Evolutionary conservation across 2,113 vertebrate genomes (phyloP).

Genomic region (Clarias macrocephalus): DNA sequence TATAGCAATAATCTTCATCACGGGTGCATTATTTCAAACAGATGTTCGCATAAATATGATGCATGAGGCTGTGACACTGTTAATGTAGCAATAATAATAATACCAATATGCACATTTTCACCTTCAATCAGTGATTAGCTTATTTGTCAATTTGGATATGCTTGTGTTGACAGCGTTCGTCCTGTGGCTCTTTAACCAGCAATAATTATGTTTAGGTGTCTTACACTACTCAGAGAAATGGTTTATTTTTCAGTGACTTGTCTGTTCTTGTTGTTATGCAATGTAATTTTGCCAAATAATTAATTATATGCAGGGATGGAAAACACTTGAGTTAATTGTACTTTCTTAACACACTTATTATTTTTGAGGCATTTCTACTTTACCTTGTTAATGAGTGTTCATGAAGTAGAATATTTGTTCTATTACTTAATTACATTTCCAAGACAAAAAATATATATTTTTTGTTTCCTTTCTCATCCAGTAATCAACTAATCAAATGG

Average conservation of each 20-base stretch:
- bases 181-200: slow-evolving; percentile 40
- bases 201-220: slow-evolving; percentile 19
- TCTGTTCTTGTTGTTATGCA: not conserved
- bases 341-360: not conserved
- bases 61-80: slow-evolving; percentile 54
- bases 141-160: slow-evolving; percentile 16
- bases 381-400: not conserved
- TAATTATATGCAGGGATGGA: not conserved
- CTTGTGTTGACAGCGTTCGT: not conserved
- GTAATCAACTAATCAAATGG: not conserved
- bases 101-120: slow-evolving; percentile 46
- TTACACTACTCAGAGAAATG: slow-evolving; percentile 7
- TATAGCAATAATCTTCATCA: slow-evolving; percentile 58
- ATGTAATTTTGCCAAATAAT: slow-evolving; percentile 19
- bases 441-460: not conserved
- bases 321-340: not conserved
- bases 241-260: slow-evolving; percentile 21
- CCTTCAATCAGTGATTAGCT: slow-evolving; percentile 26
- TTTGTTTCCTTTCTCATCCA: not conserved
- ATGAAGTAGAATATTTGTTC: not conserved
- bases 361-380: not conserved
- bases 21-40: slow-evolving; percentile 41
- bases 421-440: not conserved
- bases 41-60: slow-evolving; percentile 31
- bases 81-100: slow-evolving; percentile 52